Base-by-base conservation (phyloP, 1,140 invertebrate species). In the Oryctes rhinoceros region DNA sequence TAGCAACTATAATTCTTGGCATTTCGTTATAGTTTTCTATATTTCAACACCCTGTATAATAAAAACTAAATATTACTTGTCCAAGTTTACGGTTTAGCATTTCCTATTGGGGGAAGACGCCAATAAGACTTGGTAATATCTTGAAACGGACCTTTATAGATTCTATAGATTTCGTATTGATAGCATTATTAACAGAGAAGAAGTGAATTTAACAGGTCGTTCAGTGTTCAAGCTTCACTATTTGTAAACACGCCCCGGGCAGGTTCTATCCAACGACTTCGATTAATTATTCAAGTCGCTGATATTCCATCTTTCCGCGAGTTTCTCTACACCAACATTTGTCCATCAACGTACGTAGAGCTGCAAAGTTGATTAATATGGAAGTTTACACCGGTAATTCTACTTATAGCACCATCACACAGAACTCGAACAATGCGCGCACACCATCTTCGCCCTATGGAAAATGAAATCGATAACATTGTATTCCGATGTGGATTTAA, bases 281-380 rank as follows among this genome's bases (percentile, higher is more conserved):
- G 4, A 24, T 67, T 67, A 67, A 67, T 67, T 67, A 13, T 30
- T 35, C 30, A 13, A 11, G 30, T 11, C 65, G 18, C 18, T 67
- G 24, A 67, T 67, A 18, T 67, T 18, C n/a, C 30, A 18, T 35
- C 20, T 24, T 67, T 35, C 65, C 13, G 35, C 30, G 65, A 24
- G 6, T 5, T 35, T 24, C 30, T 35, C 65, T 35, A 6, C n/a
- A 30, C 20, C 13, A 67, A 24, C 18, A 67, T 67, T 67, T 67
- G 65, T 67, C 65, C 30, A 18, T 35, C 65, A 67, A 24, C 65
- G 53, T 20, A 62, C 39, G 49, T 15, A 13, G 9, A 53, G 13
- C 24, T 24, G 65, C 30, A 67, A 67, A 67, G 65, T 67, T 67
- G 65, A 67, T 67, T 67, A 67, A 67, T 67, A 18, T 13, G 20